These are phyloP conservation scores for Glyphotaelius pellucidus DNA, from an alignment of 2,888 invertebrate genomes.

Conservation along the genomic window DNA sequence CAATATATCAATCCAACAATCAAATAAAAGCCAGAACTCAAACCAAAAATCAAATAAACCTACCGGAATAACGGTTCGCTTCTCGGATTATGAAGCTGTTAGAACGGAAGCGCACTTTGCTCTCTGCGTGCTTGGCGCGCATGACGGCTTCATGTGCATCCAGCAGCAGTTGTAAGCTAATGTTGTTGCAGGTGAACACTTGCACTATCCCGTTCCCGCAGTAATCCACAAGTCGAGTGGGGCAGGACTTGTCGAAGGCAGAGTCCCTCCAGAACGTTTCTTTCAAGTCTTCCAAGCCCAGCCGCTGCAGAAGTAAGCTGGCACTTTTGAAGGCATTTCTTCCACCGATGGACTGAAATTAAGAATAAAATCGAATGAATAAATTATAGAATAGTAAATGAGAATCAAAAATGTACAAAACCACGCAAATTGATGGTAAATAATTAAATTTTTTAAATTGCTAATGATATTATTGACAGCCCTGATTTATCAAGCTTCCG, in stretches of 20 bases:
- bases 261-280: constrained; percentile 75
- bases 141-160: constrained; percentile 77
- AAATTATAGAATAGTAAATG: neutral
- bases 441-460: too few relatives aligned
- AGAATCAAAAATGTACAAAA: too few relatives aligned
- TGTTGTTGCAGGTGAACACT: constrained; percentile 76
- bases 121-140: constrained; percentile 74
- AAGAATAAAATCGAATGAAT: constrained; percentile 22
- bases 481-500: too few relatives aligned
- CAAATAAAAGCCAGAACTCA: neutral
- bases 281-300: constrained; percentile 75
- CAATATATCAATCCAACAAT: neutral
- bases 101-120: constrained; percentile 74
- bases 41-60: neutral
- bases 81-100: constrained; percentile 75
- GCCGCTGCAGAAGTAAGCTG: constrained; percentile 72
- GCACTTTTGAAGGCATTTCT: constrained; percentile 75
- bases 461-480: too few relatives aligned
- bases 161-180: constrained; percentile 76
- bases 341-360: constrained; percentile 75
- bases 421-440: too few relatives aligned
- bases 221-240: constrained; percentile 75
- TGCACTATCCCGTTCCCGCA: constrained; percentile 74
- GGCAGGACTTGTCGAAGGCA: constrained; percentile 74
- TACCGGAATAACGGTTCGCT: constrained; percentile 76